Evolutionary conservation across 2,888 invertebrate species (phyloP).

Genomic region (Drosophila atripex): DNA sequence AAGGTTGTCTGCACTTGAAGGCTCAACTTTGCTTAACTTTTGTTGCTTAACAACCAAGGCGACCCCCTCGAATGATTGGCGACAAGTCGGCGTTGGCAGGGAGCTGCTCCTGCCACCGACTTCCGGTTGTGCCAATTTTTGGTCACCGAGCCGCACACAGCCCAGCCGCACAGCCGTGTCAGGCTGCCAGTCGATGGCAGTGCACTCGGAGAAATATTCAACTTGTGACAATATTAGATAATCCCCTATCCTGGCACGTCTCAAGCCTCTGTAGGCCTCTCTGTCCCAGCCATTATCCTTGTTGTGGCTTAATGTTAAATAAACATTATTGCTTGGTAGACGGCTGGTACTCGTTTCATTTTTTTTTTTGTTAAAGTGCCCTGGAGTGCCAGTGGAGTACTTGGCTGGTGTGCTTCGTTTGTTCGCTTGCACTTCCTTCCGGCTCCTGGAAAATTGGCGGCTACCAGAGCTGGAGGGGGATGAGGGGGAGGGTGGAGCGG

Average conservation of each 20-base stretch:
- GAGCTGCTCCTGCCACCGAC: constrained; percentile 48
- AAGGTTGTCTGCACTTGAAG: too few species aligned
- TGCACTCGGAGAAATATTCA: neutral
- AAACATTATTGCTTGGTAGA: too few species aligned
- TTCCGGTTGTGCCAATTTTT: constrained; percentile 74
- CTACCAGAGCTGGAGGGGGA: neutral
- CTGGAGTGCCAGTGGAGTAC: constrained; percentile 37
- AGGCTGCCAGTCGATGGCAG: neutral
- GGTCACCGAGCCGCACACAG: constrained; percentile 39
- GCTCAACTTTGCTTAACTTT: neutral
- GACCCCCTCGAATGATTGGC: constrained; percentile 15
- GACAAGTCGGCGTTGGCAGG: constrained; percentile 30
- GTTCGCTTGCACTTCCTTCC: constrained; percentile 76
- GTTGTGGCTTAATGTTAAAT: too few species aligned
- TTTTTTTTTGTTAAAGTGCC: neutral
- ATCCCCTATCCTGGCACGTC: too few species aligned
- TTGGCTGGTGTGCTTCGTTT: constrained; percentile 65
- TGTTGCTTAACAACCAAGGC: too few species aligned
- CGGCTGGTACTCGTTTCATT: too few species aligned
- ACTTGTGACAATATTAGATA: too few species aligned
- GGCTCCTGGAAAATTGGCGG: constrained; percentile 39
- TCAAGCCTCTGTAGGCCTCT: too few species aligned
- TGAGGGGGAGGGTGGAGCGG: too few species aligned
- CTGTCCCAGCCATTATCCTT: too few species aligned
- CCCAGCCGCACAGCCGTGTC: neutral